Evolutionary conservation across 2,113 vertebrate species (phyloP).

Genomic region (Orthonyx spaldingii): DNA sequence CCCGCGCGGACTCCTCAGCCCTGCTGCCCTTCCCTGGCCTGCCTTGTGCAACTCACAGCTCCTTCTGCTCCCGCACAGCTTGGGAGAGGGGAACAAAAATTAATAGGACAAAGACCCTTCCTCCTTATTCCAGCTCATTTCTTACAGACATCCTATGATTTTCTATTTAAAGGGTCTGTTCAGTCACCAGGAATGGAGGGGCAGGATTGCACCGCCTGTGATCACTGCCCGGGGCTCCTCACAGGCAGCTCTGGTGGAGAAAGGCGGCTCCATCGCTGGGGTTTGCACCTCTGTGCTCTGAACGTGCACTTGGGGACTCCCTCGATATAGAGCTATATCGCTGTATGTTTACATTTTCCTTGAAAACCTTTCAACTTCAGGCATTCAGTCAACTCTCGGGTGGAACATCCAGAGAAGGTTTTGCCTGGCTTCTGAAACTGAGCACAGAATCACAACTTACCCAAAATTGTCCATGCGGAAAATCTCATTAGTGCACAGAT

Average conservation of each 20-base stretch:
- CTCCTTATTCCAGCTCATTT: neutral
- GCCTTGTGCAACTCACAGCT: fast-evolving
- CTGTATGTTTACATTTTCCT: neutral
- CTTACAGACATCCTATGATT: fast-evolving
- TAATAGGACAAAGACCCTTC: fast-evolving
- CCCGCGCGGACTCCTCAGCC: neutral
- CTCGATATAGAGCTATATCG: neutral
- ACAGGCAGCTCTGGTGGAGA: neutral
- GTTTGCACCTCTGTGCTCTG: neutral
- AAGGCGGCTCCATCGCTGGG: fast-evolving
- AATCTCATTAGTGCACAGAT: neutral
- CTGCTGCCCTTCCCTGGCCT: neutral
- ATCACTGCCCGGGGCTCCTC: fast-evolving
- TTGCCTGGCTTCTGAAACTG: neutral
- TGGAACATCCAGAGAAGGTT: neutral
- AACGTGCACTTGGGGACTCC: fast-evolving
- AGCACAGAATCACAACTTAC: neutral
- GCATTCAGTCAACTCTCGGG: neutral
- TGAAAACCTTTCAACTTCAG: neutral
- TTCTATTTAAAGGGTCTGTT: neutral
- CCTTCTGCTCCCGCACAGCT: neutral
- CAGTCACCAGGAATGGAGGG: fast-evolving
- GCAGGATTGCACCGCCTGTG: fast-evolving
- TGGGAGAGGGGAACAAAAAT: fast-evolving
- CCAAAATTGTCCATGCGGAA: neutral